phyloP scores from a whole-genome alignment of 2,797 vertebrate species.

The Cynopterus sphinx region DNA sequence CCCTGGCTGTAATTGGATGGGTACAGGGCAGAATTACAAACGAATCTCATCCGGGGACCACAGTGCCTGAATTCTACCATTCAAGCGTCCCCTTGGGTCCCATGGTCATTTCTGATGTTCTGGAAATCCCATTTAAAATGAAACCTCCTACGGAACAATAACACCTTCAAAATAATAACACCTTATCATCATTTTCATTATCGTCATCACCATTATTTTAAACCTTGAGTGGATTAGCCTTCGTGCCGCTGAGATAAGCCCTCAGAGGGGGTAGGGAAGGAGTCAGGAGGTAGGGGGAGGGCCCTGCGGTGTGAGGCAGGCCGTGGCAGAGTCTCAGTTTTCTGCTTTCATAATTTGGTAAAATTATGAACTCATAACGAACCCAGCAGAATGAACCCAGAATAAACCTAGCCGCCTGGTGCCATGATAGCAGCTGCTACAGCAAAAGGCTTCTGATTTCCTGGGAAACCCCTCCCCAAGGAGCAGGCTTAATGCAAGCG shows the following conservation, averaged over 20 bases:
- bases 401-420: rapidly evolving
- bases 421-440: not conserved
- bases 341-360: not conserved
- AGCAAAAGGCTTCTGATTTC: not conserved
- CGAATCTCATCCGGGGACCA: not conserved
- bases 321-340: rapidly evolving
- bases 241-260: not conserved
- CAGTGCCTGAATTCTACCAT: not conserved
- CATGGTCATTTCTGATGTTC: not conserved
- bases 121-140: slow-evolving; percentile 35
- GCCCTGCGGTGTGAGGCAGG: rapidly evolving
- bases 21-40: not conserved
- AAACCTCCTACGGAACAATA: not conserved
- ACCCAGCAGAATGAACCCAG: not conserved
- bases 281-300: rapidly evolving
- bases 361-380: too few species aligned
- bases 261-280: not conserved
- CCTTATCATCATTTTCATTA: slow-evolving; percentile 21
- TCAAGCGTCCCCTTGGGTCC: not conserved
- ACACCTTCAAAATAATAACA: not conserved
- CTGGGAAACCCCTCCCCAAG: not conserved
- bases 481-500: not conserved
- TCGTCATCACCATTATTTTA: not conserved
- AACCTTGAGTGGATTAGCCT: not conserved
- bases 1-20: not conserved